Conservation (phyloP, 2,888 invertebrate genomes). For the Molanna angustata region DNA sequence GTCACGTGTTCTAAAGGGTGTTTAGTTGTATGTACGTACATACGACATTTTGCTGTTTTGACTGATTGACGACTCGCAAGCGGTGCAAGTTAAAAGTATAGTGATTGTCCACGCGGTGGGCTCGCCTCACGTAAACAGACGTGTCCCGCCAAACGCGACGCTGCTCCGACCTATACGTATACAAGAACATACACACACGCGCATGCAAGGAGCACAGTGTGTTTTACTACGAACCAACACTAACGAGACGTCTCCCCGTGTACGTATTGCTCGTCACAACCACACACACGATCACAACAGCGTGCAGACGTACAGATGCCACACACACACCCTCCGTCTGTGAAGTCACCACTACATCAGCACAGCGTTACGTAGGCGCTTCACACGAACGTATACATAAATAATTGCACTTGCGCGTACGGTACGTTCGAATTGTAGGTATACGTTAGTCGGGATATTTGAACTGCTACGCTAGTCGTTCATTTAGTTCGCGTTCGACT, state of each 20-base stretch:
- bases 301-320: constrained; percentile 5
- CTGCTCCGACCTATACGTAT: constrained; percentile 12
- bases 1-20: no score
- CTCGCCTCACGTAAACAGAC: constrained; percentile 14
- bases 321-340: constrained; percentile 10
- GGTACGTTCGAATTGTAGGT: constrained; percentile 19
- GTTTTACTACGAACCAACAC: neutral
- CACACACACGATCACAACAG: constrained; percentile 7
- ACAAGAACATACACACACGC: neutral
- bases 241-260: neutral
- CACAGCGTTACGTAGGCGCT: constrained; percentile 26
- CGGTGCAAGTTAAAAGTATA: no score
- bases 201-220: neutral
- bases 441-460: constrained; percentile 28
- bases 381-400: constrained; percentile 25
- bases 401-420: constrained; percentile 29
- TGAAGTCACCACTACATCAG: constrained; percentile 9
- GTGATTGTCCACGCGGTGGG: constrained; percentile 14
- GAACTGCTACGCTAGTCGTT: constrained; percentile 19
- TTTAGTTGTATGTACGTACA: no score
- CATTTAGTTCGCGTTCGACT: constrained; percentile 21
- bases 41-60: no score
- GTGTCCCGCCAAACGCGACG: constrained; percentile 9
- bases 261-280: no score
- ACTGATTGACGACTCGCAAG: no score